Conservation (phyloP, 2,113 vertebrate genomes). For the Atrichornis clamosus region DNA sequence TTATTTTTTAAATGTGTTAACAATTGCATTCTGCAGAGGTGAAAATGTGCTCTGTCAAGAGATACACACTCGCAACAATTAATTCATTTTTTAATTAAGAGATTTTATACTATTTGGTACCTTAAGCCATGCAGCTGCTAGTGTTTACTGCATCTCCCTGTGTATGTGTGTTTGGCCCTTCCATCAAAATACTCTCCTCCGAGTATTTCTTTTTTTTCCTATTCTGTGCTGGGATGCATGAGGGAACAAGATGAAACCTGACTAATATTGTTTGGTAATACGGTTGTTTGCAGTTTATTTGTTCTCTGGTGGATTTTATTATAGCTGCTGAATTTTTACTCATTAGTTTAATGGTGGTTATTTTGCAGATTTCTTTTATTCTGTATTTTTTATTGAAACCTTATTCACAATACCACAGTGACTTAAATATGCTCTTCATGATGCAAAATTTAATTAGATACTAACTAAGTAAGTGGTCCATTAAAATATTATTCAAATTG, state of each 20-base stretch:
- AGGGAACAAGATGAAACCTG: conserved; percentile 29
- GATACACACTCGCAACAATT: not conserved
- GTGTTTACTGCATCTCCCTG: conserved; percentile 13
- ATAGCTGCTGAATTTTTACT: conserved; percentile 59
- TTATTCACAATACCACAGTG: conserved; percentile 56
- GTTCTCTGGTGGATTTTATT: conserved; percentile 58
- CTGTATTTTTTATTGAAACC: conserved; percentile 58
- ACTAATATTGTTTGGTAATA: conserved; percentile 61
- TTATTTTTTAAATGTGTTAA: not conserved
- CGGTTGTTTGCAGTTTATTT: conserved; percentile 36
- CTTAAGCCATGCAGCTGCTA: conserved; percentile 51
- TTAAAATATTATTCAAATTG: conserved; percentile 60
- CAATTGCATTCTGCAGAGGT: not conserved
- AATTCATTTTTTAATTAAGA: conserved; percentile 64
- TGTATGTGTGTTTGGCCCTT: conserved; percentile 15
- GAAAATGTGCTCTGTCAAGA: not conserved
- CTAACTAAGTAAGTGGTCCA: conserved; percentile 50
- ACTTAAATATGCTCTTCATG: conserved; percentile 49
- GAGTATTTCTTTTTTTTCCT: conserved; percentile 27
- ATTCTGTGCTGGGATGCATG: not conserved
- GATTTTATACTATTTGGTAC: conserved; percentile 12
- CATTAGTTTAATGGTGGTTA: conserved; percentile 66
- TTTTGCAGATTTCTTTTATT: conserved; percentile 57
- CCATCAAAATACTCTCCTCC: not conserved
- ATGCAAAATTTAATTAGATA: conserved; percentile 60